Evolutionary conservation across 2,888 invertebrate genomes (phyloP).

Genomic region (Anarsia innoxiella): DNA sequence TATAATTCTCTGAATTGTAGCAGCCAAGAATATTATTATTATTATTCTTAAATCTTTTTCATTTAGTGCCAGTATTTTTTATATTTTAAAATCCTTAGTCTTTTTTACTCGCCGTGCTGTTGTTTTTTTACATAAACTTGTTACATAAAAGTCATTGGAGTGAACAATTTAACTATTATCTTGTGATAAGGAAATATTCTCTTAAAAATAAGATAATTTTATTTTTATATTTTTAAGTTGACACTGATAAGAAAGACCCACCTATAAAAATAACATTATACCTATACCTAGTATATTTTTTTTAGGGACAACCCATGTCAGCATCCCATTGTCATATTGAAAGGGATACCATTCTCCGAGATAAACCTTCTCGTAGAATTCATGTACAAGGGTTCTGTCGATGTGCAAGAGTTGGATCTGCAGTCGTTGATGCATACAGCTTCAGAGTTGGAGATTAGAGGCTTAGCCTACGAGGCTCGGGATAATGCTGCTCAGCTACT

Average conservation of each 20-base stretch:
- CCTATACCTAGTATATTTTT: slow-evolving; percentile 7
- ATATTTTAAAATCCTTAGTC: neutral
- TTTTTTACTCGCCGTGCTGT: too few relatives aligned
- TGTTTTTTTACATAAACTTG: slow-evolving; percentile 13
- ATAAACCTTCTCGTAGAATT: slow-evolving; percentile 81
- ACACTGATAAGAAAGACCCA: slow-evolving; percentile 6
- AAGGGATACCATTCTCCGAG: slow-evolving; percentile 79
- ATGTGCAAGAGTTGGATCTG: slow-evolving; percentile 78
- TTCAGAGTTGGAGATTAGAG: slow-evolving; percentile 80
- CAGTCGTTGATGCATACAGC: slow-evolving; percentile 80
- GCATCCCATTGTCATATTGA: slow-evolving; percentile 82
- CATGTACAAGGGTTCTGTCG: slow-evolving; percentile 82
- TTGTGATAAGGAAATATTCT: slow-evolving; percentile 33
- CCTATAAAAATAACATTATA: neutral
- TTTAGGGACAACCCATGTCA: slow-evolving; percentile 80
- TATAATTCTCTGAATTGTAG: slow-evolving; percentile 42
- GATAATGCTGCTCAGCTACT: slow-evolving; percentile 73
- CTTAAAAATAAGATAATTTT: slow-evolving; percentile 28
- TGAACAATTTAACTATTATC: slow-evolving; percentile 27
- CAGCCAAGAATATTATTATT: slow-evolving; percentile 36
- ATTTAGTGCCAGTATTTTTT: slow-evolving; percentile 1
- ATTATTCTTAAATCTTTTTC: slow-evolving; percentile 4
- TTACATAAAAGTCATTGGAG: slow-evolving; percentile 36
- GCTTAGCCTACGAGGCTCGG: slow-evolving; percentile 76
- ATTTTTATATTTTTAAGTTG: slow-evolving; percentile 23